phyloP scores from a whole-genome alignment of 37 sponge, comb jelly and placozoan genomes.

The Geodia barretti region DNA sequence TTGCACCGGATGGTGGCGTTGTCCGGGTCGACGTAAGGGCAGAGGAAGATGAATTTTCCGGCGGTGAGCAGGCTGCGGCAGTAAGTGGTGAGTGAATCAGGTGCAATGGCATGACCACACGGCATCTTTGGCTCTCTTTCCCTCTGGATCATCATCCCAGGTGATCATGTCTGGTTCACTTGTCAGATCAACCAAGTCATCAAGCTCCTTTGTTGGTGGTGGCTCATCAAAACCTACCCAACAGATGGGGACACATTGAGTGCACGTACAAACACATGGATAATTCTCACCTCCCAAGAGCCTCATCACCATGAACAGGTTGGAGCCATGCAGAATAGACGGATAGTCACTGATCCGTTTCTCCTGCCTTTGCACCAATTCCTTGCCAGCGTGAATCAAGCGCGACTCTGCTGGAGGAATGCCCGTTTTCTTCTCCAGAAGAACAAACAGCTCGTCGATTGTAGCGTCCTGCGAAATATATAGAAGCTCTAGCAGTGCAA shows the following conservation, averaged over 20 bases:
- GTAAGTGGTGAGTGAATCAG: constrained; percentile 22
- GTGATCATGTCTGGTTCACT: constrained; percentile 40
- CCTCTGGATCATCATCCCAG: constrained; percentile 47
- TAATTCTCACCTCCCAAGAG: constrained; percentile 39
- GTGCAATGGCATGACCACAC: constrained; percentile 38
- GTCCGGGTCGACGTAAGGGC: constrained; percentile 1
- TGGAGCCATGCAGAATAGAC: constrained; percentile 11
- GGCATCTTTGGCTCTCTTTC: constrained; percentile 24
- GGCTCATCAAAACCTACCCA: background rate
- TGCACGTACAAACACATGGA: background rate
- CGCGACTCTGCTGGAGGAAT: constrained; percentile 38
- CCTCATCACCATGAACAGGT: constrained; percentile 50
- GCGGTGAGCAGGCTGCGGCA: constrained; percentile 26
- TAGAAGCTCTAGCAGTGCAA: too few species aligned
- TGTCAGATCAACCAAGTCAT: constrained; percentile 16
- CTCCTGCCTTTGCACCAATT: constrained; percentile 22
- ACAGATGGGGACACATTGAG: background rate
- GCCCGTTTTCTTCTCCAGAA: constrained; percentile 14
- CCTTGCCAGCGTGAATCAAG: constrained; percentile 51
- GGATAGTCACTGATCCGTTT: constrained; percentile 33
- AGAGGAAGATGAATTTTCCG: constrained; percentile 22
- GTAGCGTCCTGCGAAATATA: background rate
- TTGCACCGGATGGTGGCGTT: constrained; percentile 1
- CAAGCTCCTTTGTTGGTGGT: background rate
- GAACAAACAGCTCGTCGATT: background rate